Percentiles rank a stretch among this genome's conserved stretches.
These are phyloP conservation scores for Anomalospiza imberbis DNA, from an alignment of 2,797 vertebrate genomes.

Conservation along the genomic window DNA sequence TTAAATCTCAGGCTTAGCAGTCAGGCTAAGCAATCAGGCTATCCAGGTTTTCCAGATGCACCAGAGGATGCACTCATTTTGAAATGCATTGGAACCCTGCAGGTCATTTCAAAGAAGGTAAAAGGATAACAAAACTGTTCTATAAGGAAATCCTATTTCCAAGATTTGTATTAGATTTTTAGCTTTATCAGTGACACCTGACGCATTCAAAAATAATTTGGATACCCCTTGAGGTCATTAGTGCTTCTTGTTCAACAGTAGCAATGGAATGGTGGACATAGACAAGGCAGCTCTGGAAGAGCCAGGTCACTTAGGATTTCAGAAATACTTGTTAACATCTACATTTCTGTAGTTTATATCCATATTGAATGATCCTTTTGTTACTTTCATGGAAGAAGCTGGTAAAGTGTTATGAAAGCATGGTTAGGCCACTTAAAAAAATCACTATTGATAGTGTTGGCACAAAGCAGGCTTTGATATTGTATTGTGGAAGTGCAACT, in stretches of 20 bases:
- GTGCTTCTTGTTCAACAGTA: background rate
- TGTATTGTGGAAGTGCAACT: background rate
- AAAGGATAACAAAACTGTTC: background rate
- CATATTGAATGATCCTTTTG: background rate
- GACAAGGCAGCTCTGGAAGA: background rate
- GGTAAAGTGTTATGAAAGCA: background rate
- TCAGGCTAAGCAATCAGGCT: too few species aligned
- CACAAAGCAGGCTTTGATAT: background rate
- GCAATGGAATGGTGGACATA: background rate
- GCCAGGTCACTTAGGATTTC: background rate
- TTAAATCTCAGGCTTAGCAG: rapidly evolving
- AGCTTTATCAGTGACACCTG: background rate
- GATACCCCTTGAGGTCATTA: background rate
- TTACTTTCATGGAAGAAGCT: background rate
- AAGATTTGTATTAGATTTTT: background rate
- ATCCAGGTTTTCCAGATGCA: background rate
- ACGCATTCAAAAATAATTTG: background rate
- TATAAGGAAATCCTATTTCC: background rate
- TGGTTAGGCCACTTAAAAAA: background rate
- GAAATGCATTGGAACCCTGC: background rate
- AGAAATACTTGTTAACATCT: background rate
- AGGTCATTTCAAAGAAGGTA: background rate
- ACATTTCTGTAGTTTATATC: background rate
- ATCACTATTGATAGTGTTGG: background rate
- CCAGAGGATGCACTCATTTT: background rate